Percentiles rank a stretch among this genome's conserved stretches.
These are phyloP conservation scores for Macrobrachium rosenbergii DNA, from an alignment of 1,140 invertebrate genomes.

Conservation along the genomic window DNA sequence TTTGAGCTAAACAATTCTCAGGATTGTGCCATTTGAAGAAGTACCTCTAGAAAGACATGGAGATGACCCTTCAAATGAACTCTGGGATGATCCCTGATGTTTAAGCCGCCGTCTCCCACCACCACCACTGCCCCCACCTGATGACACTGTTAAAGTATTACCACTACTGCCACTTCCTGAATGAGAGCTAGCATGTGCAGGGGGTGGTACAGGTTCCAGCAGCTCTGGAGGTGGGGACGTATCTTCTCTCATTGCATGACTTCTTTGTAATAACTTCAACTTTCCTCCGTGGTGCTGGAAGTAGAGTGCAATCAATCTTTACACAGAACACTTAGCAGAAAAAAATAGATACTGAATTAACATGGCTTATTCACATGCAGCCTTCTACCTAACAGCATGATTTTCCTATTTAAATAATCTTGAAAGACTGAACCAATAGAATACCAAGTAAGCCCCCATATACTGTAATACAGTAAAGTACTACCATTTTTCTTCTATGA, in stretches of 20 bases:
- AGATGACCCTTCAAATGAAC: constrained; percentile 76
- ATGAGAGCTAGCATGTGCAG: constrained; percentile 69
- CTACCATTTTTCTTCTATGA: too few species aligned
- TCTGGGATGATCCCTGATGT: constrained; percentile 77
- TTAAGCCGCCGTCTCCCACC: constrained; percentile 72
- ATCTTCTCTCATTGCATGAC: constrained; percentile 89
- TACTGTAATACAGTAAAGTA: too few species aligned
- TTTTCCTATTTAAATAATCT: too few species aligned
- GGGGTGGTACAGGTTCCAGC: constrained; percentile 68
- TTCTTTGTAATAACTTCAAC: constrained; percentile 86
- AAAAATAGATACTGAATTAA: not conserved
- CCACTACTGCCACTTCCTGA: constrained; percentile 29
- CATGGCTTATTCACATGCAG: not conserved
- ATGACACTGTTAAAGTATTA: constrained; percentile 49
- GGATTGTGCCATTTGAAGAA: not conserved
- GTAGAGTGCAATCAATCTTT: not conserved
- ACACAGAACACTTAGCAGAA: not conserved
- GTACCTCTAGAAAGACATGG: constrained; percentile 77
- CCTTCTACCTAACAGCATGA: too few species aligned
- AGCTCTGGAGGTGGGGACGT: constrained; percentile 84
- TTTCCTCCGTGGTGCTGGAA: constrained; percentile 54
- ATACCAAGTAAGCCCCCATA: too few species aligned
- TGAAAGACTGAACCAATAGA: too few species aligned
- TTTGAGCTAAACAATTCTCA: too few species aligned
- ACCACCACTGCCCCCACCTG: constrained; percentile 18